Percentiles rank a stretch among this genome's conserved stretches.
These are phyloP conservation scores for Drosophila bifasciata DNA, from an alignment of 1,140 invertebrate species.

Conservation along the genomic window DNA sequence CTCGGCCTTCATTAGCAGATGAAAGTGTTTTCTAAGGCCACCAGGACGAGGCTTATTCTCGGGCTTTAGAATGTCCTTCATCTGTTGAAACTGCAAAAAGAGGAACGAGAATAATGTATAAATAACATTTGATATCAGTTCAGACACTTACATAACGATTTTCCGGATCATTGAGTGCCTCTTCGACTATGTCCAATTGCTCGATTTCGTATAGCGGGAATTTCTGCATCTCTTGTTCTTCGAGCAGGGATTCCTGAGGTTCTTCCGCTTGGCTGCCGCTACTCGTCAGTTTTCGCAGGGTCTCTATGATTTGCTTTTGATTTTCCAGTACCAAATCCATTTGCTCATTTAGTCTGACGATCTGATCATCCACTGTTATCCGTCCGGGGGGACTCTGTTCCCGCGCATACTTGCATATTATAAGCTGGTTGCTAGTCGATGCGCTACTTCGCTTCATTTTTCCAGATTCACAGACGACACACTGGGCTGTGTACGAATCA, in stretches of 20 bases:
- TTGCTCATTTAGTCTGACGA: conserved; percentile 28
- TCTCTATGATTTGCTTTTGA: conserved; percentile 27
- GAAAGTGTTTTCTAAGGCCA: conserved; percentile 29
- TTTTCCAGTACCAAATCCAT: conserved; percentile 37
- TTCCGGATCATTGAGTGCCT: conserved; percentile 31
- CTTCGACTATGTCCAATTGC: conserved; percentile 27
- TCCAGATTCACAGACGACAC: not conserved
- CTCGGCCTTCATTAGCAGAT: conserved; percentile 26
- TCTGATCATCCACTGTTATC: conserved; percentile 20
- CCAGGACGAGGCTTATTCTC: conserved; percentile 16
- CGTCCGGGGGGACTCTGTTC: not conserved
- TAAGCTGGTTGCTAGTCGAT: not conserved
- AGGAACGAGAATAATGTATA: too few relatives aligned
- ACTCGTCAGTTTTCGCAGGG: conserved; percentile 1
- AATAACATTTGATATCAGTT: not conserved
- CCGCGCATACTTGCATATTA: not conserved
- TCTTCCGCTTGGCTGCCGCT: not conserved
- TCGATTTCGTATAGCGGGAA: conserved; percentile 30
- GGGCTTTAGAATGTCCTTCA: conserved; percentile 31
- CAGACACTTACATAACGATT: conserved; percentile 17
- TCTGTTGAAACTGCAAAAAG: conserved; percentile 7
- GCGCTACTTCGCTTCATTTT: not conserved
- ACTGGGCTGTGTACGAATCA: not conserved
- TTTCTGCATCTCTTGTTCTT: conserved; percentile 9
- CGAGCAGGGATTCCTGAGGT: not conserved